A percentile compares a stretch with the other conserved stretches of the same genome.
Evolutionary conservation across 2,797 vertebrate genomes (phyloP).

Genomic region (Macroramphosus scolopax): DNA sequence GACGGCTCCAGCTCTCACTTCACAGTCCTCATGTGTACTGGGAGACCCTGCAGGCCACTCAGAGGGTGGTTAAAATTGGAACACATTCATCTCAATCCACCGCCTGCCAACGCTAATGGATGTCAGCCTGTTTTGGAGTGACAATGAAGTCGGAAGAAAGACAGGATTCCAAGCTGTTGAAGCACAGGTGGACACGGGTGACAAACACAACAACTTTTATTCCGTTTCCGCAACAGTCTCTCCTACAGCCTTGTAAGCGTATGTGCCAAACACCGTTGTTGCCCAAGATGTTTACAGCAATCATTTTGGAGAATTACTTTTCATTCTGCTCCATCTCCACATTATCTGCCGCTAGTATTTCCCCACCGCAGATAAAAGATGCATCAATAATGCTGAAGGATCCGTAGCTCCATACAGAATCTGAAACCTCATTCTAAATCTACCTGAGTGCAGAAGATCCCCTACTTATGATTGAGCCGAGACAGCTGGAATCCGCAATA

Average conservation of each 20-base stretch:
- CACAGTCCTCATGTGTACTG: conserved; percentile 31
- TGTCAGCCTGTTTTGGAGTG: conserved; percentile 58
- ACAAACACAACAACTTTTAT: conserved; percentile 39
- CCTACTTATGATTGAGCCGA: conserved; percentile 6
- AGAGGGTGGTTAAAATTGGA: conserved; percentile 63
- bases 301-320: conserved; percentile 31
- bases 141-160: conserved; percentile 58
- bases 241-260: conserved; percentile 29
- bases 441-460: conserved; percentile 10
- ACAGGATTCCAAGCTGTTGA: conserved; percentile 38
- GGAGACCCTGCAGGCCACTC: conserved; percentile 45
- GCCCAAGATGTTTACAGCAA: conserved; percentile 14
- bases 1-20: conserved; percentile 47
- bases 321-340: conserved; percentile 30
- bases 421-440: too few species aligned
- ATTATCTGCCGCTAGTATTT: conserved; percentile 19
- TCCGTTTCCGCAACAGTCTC: conserved; percentile 36
- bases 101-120: conserved; percentile 62
- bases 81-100: conserved; percentile 68
- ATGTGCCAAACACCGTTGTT: conserved; percentile 14
- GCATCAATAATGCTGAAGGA: conserved; percentile 26
- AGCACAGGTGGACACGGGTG: conserved; percentile 21
- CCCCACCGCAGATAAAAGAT: conserved; percentile 15
- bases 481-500: too few species aligned
- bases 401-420: too few species aligned